Evolutionary conservation across 2,888 invertebrate genomes (phyloP).

Genomic region (Endotricha flammealis): DNA sequence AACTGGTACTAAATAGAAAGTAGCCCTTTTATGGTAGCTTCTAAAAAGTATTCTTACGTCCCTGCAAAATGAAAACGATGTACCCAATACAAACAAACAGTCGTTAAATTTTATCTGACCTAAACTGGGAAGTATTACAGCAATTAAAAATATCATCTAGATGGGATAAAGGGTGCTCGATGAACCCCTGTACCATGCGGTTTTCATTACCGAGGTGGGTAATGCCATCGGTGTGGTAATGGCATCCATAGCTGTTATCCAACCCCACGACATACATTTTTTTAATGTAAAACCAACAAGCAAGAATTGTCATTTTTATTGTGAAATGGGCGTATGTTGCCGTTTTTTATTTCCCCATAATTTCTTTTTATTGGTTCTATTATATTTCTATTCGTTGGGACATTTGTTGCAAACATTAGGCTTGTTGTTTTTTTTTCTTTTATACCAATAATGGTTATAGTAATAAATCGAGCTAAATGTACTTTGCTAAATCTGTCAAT

Average conservation of each 20-base stretch:
- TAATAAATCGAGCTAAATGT: neutral
- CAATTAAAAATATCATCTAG: slow-evolving; percentile 17
- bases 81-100: slow-evolving; percentile 8
- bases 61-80: too few relatives aligned
- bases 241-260: slow-evolving; percentile 60
- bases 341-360: slow-evolving; percentile 51
- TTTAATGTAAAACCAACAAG: slow-evolving; percentile 63
- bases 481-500: neutral
- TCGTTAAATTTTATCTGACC: neutral
- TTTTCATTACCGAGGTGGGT: slow-evolving; percentile 66
- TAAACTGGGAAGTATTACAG: slow-evolving; percentile 6
- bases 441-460: slow-evolving; percentile 5
- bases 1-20: too few relatives aligned
- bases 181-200: slow-evolving; percentile 52
- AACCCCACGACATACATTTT: slow-evolving; percentile 52
- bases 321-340: slow-evolving; percentile 50
- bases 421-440: slow-evolving; percentile 19
- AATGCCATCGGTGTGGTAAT: slow-evolving; percentile 58
- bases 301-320: slow-evolving; percentile 60
- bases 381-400: slow-evolving; percentile 49
- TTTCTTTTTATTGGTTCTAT: slow-evolving; percentile 59
- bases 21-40: too few relatives aligned
- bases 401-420: slow-evolving; percentile 22
- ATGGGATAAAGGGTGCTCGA: slow-evolving; percentile 36
- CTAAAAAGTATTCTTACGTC: too few relatives aligned